Evolutionary conservation across 2,888 invertebrate species (phyloP).

Genomic region (Halocaridina rubra): DNA sequence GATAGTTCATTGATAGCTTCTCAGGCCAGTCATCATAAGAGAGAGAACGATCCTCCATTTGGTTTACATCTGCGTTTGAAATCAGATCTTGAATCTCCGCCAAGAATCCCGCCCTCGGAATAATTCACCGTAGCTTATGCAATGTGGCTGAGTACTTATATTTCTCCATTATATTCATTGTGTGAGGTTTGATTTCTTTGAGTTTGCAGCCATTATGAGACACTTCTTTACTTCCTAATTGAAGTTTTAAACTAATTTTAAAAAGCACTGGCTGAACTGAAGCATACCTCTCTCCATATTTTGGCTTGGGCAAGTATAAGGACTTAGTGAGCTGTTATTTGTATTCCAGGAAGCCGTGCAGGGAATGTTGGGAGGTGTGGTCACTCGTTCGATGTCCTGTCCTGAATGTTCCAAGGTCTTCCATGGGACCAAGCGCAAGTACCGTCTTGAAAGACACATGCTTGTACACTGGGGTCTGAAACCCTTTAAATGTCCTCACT

Average conservation of each 20-base stretch:
- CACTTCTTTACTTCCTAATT: no score
- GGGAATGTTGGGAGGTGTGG: slow-evolving; percentile 33
- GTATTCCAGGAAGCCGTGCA: slow-evolving; percentile 51
- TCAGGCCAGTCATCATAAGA: not conserved
- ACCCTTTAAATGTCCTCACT: slow-evolving; percentile 53
- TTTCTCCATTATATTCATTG: no score
- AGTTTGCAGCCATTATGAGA: no score
- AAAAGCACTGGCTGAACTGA: no score
- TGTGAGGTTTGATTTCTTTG: no score
- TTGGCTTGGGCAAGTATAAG: not conserved
- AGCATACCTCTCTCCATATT: no score
- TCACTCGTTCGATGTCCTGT: slow-evolving; percentile 48
- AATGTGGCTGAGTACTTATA: no score
- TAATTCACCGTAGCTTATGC: no score
- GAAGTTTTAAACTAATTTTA: not conserved
- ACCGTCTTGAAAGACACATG: slow-evolving; percentile 59
- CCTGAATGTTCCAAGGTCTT: slow-evolving; percentile 57
- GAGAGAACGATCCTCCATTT: slow-evolving; percentile 45
- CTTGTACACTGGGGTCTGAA: slow-evolving; percentile 52
- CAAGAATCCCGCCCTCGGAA: not conserved
- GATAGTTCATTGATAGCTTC: not conserved
- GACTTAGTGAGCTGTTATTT: slow-evolving; percentile 56
- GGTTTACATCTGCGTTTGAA: slow-evolving; percentile 44
- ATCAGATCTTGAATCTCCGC: slow-evolving; percentile 12
- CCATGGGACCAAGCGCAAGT: slow-evolving; percentile 59